Base-by-base conservation (phyloP, 1,140 invertebrate genomes). In the Rhopalosiphum padi region DNA sequence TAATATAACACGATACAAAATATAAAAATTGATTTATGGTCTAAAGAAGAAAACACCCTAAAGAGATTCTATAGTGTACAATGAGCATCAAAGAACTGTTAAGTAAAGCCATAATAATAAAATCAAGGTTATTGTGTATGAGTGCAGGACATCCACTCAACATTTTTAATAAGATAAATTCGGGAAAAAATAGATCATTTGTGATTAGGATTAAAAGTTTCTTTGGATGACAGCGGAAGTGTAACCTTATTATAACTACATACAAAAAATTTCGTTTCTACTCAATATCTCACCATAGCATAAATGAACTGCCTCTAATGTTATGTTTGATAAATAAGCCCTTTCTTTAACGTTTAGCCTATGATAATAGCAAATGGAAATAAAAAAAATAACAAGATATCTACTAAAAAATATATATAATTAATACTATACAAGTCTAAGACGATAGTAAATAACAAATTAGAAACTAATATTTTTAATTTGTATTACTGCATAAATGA, bases 31-130 rank as follows among this genome's bases (percentile, higher is more conserved):
- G 83, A 94, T 48, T 89, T 48, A 53, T 89, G 51, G 43, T 83
- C 85, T 46, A 83, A 68, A 93, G 21, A 87, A 77, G 93, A 37
- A 88, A 88, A 90, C n/a, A 93, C n/a, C 37, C 25, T 88, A 87
- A 77, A 93, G 53, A 6, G 68, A 51, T 88, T 77, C 89, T 87
- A 94, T 87, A 83, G 92, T 68, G 68, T 86, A 43, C 9, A 86
- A 41, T 41, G 41, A 86, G 25, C 85, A 86, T 86, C 85, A 86
- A 86, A 86, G 41, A 86, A 86, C 85, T 86, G 41, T 86, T 86
- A 46, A 48, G 85, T 86, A 86, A 86, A 46, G 41, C 43, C 85
- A 86, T 86, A 86, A 46, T 86, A 86, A 86, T 86, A 86, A 86
- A 86, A 86, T 86, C 37, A 86, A 43, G 9, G 83, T 86, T 43